A percentile compares a stretch with the other conserved stretches of the same genome.
Conservation (phyloP, 2,113 vertebrate genomes). For the Coturnix japonica region DNA sequence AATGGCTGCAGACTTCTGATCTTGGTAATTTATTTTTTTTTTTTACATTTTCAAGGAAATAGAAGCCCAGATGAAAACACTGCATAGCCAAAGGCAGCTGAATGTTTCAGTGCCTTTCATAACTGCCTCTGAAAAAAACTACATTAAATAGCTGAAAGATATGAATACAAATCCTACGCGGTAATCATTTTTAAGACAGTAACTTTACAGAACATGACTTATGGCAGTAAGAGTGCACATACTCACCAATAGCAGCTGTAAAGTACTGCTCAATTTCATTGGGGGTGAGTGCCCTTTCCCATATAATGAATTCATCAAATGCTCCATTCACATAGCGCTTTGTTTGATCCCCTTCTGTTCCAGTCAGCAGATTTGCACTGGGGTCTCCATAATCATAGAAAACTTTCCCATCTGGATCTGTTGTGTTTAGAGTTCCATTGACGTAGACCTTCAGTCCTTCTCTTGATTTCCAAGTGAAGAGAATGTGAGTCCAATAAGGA, state of each 20-base stretch:
- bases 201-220: too few relatives aligned
- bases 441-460: constrained; percentile 92
- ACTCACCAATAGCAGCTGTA: constrained; percentile 86
- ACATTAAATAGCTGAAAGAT: rapidly evolving
- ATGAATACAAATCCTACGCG: background rate
- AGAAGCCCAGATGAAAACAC: background rate
- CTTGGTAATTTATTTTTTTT: background rate
- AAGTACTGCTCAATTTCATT: constrained; percentile 87
- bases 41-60: background rate
- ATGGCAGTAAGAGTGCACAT: rapidly evolving
- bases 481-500: constrained; percentile 91
- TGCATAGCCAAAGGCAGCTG: background rate
- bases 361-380: constrained; percentile 78
- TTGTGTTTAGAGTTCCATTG: constrained; percentile 85
- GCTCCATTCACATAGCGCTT: constrained; percentile 79
- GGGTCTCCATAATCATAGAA: constrained; percentile 82
- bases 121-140: background rate
- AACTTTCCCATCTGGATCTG: constrained; percentile 77
- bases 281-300: constrained; percentile 88
- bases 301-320: constrained; percentile 96
- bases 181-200: background rate
- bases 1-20: background rate
- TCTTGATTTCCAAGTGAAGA: constrained; percentile 90
- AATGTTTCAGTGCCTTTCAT: rapidly evolving
- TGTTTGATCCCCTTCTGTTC: constrained; percentile 64